Evolutionary conservation across 2,797 vertebrate genomes (phyloP).

Genomic region (Darevskia nairensis): DNA sequence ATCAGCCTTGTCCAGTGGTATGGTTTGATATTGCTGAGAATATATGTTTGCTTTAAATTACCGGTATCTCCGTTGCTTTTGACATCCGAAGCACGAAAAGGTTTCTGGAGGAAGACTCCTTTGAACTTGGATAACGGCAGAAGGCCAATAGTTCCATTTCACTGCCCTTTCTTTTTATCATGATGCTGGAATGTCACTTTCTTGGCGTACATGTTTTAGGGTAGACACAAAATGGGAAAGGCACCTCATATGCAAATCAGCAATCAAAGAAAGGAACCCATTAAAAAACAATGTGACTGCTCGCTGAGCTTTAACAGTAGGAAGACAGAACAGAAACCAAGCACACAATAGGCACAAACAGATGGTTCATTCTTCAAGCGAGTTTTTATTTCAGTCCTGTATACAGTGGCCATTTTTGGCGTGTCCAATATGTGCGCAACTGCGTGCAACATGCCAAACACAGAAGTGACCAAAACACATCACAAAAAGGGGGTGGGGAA

Average conservation of each 20-base stretch:
- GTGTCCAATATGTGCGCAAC: too few relatives aligned
- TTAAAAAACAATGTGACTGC: background rate
- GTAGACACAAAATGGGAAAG: background rate
- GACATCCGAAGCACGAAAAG: background rate
- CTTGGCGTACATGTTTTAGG: background rate
- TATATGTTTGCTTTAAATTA: background rate
- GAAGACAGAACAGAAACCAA: background rate
- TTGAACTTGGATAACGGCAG: background rate
- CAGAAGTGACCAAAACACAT: background rate
- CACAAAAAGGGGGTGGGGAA: too few relatives aligned
- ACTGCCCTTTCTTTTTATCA: background rate
- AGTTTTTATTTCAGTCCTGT: background rate
- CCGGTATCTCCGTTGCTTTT: background rate
- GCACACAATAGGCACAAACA: background rate
- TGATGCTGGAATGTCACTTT: too few relatives aligned
- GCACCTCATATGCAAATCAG: background rate
- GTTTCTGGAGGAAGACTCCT: background rate
- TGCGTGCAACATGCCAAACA: too few relatives aligned
- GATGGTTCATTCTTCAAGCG: background rate
- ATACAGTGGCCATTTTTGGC: too few relatives aligned
- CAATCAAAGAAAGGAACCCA: background rate
- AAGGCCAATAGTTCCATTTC: background rate
- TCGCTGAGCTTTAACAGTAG: background rate
- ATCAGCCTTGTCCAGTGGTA: constrained; percentile 98
- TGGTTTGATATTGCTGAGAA: background rate